A percentile compares a stretch with the other conserved stretches of the same genome.
Conservation (phyloP, 1,140 invertebrate species). For the Planococcus citri region DNA sequence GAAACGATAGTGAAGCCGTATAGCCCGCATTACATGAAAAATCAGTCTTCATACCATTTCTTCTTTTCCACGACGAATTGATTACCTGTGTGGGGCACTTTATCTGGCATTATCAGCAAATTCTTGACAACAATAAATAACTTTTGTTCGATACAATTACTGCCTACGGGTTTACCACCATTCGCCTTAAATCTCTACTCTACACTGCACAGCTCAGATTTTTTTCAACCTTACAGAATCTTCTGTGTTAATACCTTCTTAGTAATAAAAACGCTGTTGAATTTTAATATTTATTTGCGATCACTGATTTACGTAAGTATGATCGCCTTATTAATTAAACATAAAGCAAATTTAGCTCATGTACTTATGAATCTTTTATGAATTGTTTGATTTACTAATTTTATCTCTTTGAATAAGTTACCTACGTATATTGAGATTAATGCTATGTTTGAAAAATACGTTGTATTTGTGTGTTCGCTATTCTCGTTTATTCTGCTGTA, state of each 20-base stretch:
- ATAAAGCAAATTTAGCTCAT: neutral
- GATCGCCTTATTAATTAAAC: neutral
- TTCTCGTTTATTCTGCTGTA: no score
- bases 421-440: no score
- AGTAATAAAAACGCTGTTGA: neutral
- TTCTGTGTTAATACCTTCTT: slow-evolving; percentile 2
- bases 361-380: no score
- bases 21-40: neutral
- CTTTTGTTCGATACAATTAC: neutral
- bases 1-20: neutral
- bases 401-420: no score
- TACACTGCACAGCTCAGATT: neutral
- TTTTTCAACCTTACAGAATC: neutral
- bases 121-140: neutral
- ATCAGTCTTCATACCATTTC: neutral
- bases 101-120: neutral
- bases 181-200: neutral
- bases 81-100: neutral
- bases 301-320: neutral
- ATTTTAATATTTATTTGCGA: slow-evolving; percentile 8
- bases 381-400: no score
- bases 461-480: no score
- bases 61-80: neutral
- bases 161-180: neutral
- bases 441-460: no score